Evolutionary conservation across 37 sponge, comb jelly and placozoan species (phyloP).

Genomic region (Mnemiopsis leidyi): DNA sequence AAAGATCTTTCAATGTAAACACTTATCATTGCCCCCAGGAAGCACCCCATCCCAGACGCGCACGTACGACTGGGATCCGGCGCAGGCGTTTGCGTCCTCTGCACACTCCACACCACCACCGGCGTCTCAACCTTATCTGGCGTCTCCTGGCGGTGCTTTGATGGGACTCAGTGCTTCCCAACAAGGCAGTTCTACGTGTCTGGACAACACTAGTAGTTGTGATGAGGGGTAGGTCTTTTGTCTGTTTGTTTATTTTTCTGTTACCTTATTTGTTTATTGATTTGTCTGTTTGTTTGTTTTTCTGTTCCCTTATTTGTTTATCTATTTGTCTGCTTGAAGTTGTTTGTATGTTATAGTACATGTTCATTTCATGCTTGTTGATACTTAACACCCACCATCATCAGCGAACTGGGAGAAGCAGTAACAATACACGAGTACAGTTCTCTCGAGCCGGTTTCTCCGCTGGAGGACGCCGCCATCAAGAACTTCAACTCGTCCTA

Average conservation of each 20-base stretch:
- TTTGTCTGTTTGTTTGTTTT: too few relatives aligned
- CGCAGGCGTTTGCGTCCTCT: slow-evolving; percentile 55
- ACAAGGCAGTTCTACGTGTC: neutral
- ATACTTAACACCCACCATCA: too few relatives aligned
- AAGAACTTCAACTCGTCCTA: slow-evolving; percentile 44
- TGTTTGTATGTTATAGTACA: too few relatives aligned
- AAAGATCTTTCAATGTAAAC: too few relatives aligned
- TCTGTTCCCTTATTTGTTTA: too few relatives aligned
- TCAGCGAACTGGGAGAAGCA: neutral
- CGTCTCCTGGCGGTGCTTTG: neutral
- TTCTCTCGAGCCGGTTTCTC: neutral
- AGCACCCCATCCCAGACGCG: slow-evolving; percentile 32
- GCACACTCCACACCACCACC: slow-evolving; percentile 24
- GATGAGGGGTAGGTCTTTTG: slow-evolving; percentile 18
- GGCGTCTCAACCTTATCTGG: neutral
- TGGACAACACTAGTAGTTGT: slow-evolving; percentile 56
- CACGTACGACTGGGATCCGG: slow-evolving; percentile 64
- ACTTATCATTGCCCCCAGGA: neutral
- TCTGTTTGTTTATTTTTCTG: neutral
- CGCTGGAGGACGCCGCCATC: neutral
- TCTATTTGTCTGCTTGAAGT: too few relatives aligned
- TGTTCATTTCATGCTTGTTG: too few relatives aligned
- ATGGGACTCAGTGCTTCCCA: neutral
- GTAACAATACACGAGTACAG: neutral
- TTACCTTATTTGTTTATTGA: too few relatives aligned